These are phyloP conservation scores for Zosterops lateralis DNA, from an alignment of 2,113 vertebrate species.

Conservation along the genomic window DNA sequence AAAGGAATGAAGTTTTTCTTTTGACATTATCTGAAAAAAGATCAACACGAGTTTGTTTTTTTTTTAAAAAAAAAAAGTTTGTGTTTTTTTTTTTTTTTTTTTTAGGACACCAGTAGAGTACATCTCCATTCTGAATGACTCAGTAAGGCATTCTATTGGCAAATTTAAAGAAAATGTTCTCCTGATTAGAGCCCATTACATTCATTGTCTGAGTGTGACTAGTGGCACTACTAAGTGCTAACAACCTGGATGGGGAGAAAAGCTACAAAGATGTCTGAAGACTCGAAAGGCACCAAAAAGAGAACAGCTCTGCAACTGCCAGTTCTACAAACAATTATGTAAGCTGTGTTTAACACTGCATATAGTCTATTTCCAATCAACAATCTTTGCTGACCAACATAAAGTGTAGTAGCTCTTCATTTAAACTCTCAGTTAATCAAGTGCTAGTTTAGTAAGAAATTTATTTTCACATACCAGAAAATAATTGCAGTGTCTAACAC, in stretches of 20 bases:
- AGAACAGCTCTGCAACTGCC: constrained; percentile 72
- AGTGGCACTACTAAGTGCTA: constrained; percentile 48
- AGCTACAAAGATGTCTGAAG: constrained; percentile 57
- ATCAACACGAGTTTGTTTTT: constrained; percentile 14
- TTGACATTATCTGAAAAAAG: constrained; percentile 34
- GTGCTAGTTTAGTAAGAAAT: constrained; percentile 82
- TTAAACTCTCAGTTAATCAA: constrained; percentile 72
- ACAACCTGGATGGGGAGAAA: constrained; percentile 29
- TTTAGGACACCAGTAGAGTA: constrained; percentile 64
- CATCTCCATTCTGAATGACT: constrained; percentile 61
- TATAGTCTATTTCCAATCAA: constrained; percentile 51
- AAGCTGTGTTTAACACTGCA: constrained; percentile 78
- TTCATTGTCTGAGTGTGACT: constrained; percentile 74
- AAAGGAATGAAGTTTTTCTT: constrained; percentile 42
- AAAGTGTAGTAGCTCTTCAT: constrained; percentile 63
- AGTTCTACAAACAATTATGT: constrained; percentile 64
- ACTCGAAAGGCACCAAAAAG: constrained; percentile 76
- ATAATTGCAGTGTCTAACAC: constrained; percentile 84
- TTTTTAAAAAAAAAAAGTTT: background rate
- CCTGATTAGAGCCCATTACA: constrained; percentile 73
- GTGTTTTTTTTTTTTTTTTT: background rate
- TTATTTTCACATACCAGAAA: constrained; percentile 85
- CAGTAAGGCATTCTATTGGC: constrained; percentile 80
- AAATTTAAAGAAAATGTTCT: constrained; percentile 72
- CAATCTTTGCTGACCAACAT: constrained; percentile 50